phyloP scores from a whole-genome alignment of 2,888 invertebrate species.

The Megastigmus dorsalis region DNA sequence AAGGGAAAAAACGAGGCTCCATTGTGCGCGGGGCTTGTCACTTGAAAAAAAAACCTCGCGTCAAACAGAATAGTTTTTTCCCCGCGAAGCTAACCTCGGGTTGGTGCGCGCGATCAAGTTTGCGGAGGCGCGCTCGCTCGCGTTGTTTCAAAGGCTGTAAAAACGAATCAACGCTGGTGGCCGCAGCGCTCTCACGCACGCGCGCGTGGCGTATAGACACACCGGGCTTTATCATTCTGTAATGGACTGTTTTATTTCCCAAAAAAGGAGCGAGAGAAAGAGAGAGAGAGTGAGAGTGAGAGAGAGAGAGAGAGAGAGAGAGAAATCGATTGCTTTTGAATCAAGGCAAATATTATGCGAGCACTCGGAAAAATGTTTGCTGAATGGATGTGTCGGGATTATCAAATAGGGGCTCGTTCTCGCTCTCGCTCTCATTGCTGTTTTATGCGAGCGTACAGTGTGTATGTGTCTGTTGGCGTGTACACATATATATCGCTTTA shows the following conservation, averaged over 20 bases:
- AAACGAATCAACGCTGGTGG: slow-evolving; percentile 13
- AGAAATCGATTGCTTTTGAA: slow-evolving; percentile 16
- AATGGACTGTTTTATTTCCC: slow-evolving; percentile 30
- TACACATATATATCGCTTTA: too few relatives aligned
- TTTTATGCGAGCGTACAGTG: too few relatives aligned
- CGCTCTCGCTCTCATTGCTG: neutral
- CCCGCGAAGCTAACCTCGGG: neutral
- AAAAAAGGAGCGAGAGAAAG: neutral
- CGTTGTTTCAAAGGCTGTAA: slow-evolving; percentile 34
- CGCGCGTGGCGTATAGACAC: too few relatives aligned
- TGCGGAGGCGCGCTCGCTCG: slow-evolving; percentile 5
- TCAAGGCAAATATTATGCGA: slow-evolving; percentile 28
- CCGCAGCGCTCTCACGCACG: neutral
- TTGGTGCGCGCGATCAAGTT: slow-evolving; percentile 36
- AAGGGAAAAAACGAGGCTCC: slow-evolving; percentile 16
- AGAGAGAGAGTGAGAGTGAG: neutral
- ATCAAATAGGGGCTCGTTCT: neutral
- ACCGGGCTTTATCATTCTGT: slow-evolving; percentile 29
- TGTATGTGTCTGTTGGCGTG: neutral
- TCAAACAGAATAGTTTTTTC: slow-evolving; percentile 13
- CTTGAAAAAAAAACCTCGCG: slow-evolving; percentile 34
- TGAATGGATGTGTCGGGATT: neutral
- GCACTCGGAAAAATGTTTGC: slow-evolving; percentile 15
- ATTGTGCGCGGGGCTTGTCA: slow-evolving; percentile 9
- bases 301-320: neutral